Evolutionary conservation across 2,888 invertebrate genomes (phyloP), one percentile per base, ranked within the genome.

Genomic region (Odontocerum albicorne): DNA sequence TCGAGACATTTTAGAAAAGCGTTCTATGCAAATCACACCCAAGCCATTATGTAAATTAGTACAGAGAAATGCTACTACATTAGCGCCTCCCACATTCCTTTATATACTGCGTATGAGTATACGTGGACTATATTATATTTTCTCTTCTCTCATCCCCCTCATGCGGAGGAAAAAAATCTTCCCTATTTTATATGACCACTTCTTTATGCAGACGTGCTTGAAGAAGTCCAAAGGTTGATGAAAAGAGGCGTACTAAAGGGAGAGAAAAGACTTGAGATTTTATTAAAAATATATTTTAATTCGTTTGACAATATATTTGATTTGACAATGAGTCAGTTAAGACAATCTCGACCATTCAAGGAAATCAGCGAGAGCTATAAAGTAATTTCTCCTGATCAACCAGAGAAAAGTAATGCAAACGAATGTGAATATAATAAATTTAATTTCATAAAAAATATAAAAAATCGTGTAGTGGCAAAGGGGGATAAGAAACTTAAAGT

Each of bases 121-220:
- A 43, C 13, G 10, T 19, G n/a, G 2, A 21, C 19, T 38, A 36
- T 36, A 35, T 19, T 20, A 1, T 50, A 50, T 31, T 32, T 42
- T 15, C 32, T 15, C 33, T 4, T 7, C 21, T n/a, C n/a, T n/a
- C n/a, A n/a, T n/a, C 40, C 20, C 33, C 32, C 10, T 3, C 7
- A 7, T 7, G 15, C 6, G 4, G 39, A 4, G 12, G 27, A 38
- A 38, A 38, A 42, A 47, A 13, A 35, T 20, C 7, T 7, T 38
- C 35, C 32, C 56, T 44, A 43, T 58, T 58, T 49, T 55, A 50
- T 49, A 43, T 35, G 17, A 36, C 53, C 45, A 53, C 45, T 57
- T 52, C 36, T 49, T 38, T 57, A 54, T 58, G 49, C 54, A 52
- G 43, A 46, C 57, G 46, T 46, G 51, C 40, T 46, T 42, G 20